Conservation (phyloP, 2,113 vertebrate species). For the Protobothrops flavoviridis region DNA sequence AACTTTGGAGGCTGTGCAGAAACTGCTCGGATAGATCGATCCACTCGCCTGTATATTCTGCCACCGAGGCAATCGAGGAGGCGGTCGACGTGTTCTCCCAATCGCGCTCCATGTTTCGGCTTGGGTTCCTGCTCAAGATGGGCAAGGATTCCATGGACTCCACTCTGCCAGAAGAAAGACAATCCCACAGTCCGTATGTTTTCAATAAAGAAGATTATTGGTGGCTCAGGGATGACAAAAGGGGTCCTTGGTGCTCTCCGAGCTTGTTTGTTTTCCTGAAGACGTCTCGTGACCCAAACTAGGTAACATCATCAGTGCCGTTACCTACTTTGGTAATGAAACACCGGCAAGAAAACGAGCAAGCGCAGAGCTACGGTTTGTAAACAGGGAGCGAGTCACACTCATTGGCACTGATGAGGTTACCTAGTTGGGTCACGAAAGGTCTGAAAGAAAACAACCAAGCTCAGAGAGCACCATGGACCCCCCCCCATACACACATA, state of each 20-base stretch:
- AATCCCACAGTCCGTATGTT: background rate
- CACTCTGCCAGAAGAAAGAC: conserved; percentile 67
- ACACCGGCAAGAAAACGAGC: too few relatives aligned
- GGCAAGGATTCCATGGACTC: conserved; percentile 90
- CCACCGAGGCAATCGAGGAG: conserved; percentile 91
- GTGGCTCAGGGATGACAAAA: background rate
- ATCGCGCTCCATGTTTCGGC: conserved; percentile 90
- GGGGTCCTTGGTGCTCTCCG: too few relatives aligned
- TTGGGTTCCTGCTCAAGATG: conserved; percentile 83
- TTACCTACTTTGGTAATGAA: background rate
- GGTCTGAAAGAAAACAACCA: background rate
- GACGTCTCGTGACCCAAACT: background rate
- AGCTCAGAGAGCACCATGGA: background rate
- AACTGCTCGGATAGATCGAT: background rate
- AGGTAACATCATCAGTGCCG: background rate
- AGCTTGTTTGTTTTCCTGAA: background rate
- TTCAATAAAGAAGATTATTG: background rate
- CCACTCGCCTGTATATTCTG: conserved; percentile 86
- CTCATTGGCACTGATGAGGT: too few relatives aligned
- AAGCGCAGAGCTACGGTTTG: too few relatives aligned
- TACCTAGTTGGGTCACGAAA: background rate
- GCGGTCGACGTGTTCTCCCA: conserved; percentile 94
- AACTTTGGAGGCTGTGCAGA: background rate
- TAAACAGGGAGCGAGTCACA: too few relatives aligned
- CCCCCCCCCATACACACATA: too few relatives aligned